Conservation (phyloP, 1,140 invertebrate species). For the Pemphigus obesinymphae region DNA sequence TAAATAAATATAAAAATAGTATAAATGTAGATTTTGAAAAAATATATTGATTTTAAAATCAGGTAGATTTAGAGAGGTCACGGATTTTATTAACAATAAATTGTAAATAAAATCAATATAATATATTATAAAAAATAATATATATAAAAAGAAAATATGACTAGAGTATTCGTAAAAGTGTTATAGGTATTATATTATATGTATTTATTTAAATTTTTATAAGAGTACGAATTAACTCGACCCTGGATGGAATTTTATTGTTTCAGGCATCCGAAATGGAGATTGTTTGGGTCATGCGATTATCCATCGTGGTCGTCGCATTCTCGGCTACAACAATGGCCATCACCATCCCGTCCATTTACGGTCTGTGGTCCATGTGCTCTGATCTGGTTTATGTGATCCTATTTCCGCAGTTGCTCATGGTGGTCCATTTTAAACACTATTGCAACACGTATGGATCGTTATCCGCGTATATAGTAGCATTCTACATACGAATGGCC, state of each 20-base stretch:
- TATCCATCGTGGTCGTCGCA: conserved; percentile 88
- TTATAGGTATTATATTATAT: no score
- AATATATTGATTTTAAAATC: no score
- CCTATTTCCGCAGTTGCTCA: conserved; percentile 94
- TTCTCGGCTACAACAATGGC: conserved; percentile 91
- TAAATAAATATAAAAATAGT: no score
- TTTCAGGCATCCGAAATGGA: conserved; percentile 85
- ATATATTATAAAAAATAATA: not conserved
- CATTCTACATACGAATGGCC: conserved; percentile 75
- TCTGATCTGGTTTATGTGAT: conserved; percentile 97
- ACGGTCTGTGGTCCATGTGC: conserved; percentile 95
- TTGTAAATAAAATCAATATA: no score
- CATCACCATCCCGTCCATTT: conserved; percentile 92
- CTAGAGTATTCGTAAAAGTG: no score
- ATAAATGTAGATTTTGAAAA: no score
- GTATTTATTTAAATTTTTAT: no score
- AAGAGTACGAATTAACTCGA: no score
- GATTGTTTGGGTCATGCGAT: conserved; percentile 96
- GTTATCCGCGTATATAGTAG: conserved; percentile 81
- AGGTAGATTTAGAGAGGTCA: no score
- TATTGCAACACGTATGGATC: conserved; percentile 97
- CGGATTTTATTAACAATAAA: no score
- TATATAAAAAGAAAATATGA: no score
- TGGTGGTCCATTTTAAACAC: conserved; percentile 92
- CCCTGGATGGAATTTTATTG: no score